Base-by-base conservation (phyloP, 2,888 invertebrate species). In the Fragum sueziense region DNA sequence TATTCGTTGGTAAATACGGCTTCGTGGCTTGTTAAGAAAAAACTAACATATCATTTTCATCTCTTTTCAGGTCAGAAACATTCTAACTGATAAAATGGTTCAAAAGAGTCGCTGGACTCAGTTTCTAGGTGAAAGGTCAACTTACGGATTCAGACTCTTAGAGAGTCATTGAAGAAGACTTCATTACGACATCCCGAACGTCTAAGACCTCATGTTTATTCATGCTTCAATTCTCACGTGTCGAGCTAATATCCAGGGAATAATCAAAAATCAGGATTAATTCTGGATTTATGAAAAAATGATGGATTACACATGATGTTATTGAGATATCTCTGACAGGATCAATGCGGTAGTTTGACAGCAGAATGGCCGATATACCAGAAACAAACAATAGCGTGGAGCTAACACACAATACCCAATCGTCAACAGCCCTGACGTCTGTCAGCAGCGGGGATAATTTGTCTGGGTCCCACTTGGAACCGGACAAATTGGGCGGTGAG, bases 251-350 rank as follows among this genome's bases (percentile, higher is more conserved):
- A 47, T 47, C 47, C 14, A 4, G 20, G 47, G 20, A 47, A 47
- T 47, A 47, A 47, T 20, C 47, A 47, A 47, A n/a, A 47, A 47
- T 47, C 47, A 47, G n/a, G 47, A 47, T 47, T 47, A 47, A 47
- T 47, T 47, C n/a, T 2, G 17, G 47, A 47, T 9, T 47, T 47
- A 47, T 47, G 4, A 47, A 47, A 47, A 47, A 47, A 47, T 57
- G 57, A 57, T 57, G 25, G 57, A 57, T 57, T 57, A 57, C 57
- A 57, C 57, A 57, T 29, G 29, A 57, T 7, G 57, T 57, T 29
- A 25, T 57, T 25, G 14, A 25, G 29, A 25, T 4, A 29, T 25
- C 29, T 29, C 57, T 57, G 57, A 29, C 57, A 57, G 27, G 14
- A 27, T 27, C 27, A 57, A 57, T 57, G 29, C 29, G 57, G 27